Conservation (phyloP, 1,140 invertebrate species). For the Rhopalosiphum maidis region DNA sequence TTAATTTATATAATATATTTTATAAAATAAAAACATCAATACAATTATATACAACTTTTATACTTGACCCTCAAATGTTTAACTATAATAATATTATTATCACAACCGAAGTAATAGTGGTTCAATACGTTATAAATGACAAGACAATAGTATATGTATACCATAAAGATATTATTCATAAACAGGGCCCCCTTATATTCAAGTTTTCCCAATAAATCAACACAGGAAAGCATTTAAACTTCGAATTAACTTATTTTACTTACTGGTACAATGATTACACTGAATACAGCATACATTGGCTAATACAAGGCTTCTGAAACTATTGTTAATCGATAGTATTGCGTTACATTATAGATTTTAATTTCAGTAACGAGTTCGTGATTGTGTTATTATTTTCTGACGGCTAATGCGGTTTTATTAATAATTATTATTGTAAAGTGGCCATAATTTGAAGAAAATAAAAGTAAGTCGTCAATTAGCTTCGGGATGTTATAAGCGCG, state of each 20-base stretch:
- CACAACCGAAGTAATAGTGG: too few relatives aligned
- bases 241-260: background rate
- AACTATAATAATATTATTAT: too few relatives aligned
- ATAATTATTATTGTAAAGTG: background rate
- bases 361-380: background rate
- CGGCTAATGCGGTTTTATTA: background rate
- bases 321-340: background rate
- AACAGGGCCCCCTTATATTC: background rate
- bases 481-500: background rate
- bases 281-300: background rate
- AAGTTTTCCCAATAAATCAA: background rate
- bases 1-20: too few relatives aligned
- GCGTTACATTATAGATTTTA: background rate
- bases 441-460: background rate
- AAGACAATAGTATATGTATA: too few relatives aligned
- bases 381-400: slow-evolving; percentile 28
- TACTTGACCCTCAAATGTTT: too few relatives aligned
- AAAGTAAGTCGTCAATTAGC: background rate
- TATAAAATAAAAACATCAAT: too few relatives aligned
- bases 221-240: background rate
- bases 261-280: background rate
- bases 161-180: too few relatives aligned
- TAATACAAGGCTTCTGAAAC: background rate
- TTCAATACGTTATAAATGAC: too few relatives aligned
- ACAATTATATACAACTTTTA: too few relatives aligned